These are phyloP conservation scores for Grus americana DNA, from an alignment of 2,113 vertebrate species.

Conservation along the genomic window DNA sequence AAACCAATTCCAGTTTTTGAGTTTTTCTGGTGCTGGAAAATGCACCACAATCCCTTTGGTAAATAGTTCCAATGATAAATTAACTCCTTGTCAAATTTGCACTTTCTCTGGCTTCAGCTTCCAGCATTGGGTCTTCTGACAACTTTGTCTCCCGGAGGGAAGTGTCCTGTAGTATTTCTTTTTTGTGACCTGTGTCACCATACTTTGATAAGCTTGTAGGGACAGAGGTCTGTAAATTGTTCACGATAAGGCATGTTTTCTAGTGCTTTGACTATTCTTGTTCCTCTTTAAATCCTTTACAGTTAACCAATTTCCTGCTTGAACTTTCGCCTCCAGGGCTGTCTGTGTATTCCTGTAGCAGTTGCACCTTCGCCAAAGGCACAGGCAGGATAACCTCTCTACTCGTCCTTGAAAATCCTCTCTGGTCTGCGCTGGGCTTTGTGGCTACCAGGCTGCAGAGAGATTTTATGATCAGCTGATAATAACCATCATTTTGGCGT, in stretches of 20 bases:
- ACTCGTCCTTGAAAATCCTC: neutral
- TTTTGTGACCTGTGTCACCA: neutral
- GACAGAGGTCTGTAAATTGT: neutral
- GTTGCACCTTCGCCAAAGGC: neutral
- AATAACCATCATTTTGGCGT: neutral
- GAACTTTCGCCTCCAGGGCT: neutral
- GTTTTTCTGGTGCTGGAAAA: neutral
- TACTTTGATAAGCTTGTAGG: neutral
- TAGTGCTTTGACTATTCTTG: neutral
- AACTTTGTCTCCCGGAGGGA: neutral
- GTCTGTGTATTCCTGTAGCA: neutral
- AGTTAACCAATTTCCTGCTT: constrained; percentile 13
- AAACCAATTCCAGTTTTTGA: neutral
- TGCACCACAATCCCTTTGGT: neutral
- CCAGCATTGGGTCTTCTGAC: neutral
- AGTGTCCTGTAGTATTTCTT: neutral
- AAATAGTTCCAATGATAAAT: neutral
- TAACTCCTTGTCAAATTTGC: neutral
- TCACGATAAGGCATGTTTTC: neutral
- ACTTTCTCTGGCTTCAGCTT: neutral
- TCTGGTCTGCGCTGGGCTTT: neutral
- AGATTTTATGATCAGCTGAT: neutral
- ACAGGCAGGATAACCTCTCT: neutral
- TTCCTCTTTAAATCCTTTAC: constrained; percentile 5
- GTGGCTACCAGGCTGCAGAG: neutral